Evolutionary conservation across 2,113 vertebrate genomes (phyloP).

Genomic region (Gobio gobio): DNA sequence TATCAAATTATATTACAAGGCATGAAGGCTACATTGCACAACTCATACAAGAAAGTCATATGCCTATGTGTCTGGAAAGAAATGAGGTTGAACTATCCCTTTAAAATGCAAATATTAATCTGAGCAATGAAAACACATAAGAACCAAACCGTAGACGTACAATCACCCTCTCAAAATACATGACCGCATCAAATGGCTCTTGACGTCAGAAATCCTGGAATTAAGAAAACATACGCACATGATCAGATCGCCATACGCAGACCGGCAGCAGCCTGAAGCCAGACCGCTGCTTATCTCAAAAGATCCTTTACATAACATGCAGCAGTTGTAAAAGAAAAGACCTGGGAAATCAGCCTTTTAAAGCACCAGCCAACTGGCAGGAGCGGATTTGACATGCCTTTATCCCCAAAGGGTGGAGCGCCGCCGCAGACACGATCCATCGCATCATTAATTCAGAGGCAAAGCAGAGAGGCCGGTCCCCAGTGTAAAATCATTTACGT

Average conservation of each 20-base stretch:
- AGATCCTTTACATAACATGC: constrained; percentile 19
- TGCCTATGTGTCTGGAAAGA: background rate
- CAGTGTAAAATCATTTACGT: background rate
- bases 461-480: background rate
- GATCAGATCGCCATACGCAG: background rate
- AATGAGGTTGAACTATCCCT: background rate
- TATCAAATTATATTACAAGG: too few relatives aligned
- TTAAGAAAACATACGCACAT: background rate
- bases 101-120: background rate
- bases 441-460: constrained; percentile 14
- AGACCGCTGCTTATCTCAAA: background rate
- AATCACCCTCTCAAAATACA: background rate
- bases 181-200: background rate
- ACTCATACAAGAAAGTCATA: background rate
- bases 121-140: background rate
- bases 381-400: constrained; percentile 12
- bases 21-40: too few relatives aligned
- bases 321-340: background rate
- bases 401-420: background rate
- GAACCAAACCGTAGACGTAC: background rate
- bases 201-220: constrained; percentile 6
- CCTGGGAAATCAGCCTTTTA: background rate
- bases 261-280: background rate
- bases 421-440: background rate
- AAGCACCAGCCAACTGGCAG: background rate